phyloP scores from a whole-genome alignment of 2,113 vertebrate genomes.

The Engraulis encrasicolus region DNA sequence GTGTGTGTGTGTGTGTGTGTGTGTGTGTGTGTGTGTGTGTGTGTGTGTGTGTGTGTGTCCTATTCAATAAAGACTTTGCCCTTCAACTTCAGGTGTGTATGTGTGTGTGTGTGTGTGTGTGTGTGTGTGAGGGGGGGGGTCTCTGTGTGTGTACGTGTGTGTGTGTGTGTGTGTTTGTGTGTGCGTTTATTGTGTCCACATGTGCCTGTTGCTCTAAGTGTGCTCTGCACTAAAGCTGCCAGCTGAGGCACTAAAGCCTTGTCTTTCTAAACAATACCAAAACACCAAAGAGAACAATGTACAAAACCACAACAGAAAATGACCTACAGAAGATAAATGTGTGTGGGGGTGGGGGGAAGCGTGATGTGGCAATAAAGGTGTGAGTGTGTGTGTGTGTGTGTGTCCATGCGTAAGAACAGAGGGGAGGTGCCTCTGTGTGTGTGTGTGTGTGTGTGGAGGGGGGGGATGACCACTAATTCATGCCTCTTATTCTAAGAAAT shows the following conservation, averaged over 20 bases:
- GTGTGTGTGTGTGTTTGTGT: background rate
- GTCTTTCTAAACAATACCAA: background rate
- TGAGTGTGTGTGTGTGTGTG: background rate
- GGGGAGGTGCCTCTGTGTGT: background rate
- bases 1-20: background rate
- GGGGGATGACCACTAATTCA: background rate
- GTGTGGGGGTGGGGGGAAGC: background rate
- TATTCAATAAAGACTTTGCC: background rate
- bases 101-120: background rate
- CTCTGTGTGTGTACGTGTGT: background rate
- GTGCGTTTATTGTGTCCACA: background rate
- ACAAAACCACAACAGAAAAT: background rate
- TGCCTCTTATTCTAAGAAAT: background rate
- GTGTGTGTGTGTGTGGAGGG: background rate
- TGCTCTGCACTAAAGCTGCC: background rate
- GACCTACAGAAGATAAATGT: background rate
- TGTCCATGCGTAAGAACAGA: background rate
- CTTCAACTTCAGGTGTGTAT: background rate
- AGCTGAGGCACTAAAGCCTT: background rate
- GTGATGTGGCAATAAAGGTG: background rate
- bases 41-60: too few relatives aligned
- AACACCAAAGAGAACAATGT: background rate
- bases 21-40: background rate
- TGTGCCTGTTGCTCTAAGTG: background rate
- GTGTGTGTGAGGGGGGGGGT: too few relatives aligned